Base-by-base conservation (phyloP, 2,888 invertebrate species). In the Diaphora mendica region DNA sequence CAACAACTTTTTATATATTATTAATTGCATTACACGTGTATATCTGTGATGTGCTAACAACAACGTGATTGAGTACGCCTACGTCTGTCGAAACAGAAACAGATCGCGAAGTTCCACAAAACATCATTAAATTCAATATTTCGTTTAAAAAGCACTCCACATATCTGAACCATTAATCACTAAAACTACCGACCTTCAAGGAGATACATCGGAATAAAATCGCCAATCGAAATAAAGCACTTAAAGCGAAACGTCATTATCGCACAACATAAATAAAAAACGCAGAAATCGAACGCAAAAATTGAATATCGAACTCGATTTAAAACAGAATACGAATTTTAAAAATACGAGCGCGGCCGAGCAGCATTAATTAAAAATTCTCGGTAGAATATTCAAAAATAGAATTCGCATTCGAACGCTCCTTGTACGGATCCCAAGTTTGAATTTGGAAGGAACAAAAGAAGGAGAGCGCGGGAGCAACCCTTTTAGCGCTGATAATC, bases 401-500 rank as follows among this genome's bases (percentile, higher is more conserved):
- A 95, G 95, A 95, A 95, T 95, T 94, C 94, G 95, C 95, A 94
- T 94, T 94, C 94, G 94, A 93, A 94, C 93, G 93, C 95, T 95
- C 95, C 95, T 94, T 95, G 95, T 95, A 95, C 94, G 94, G 94
- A 91, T 91, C 90, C 89, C 90, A 92, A 95, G 93, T 95, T 95
- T 94, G 95, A 94, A 95, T 95, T 95, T 95, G 95, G 95, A 91
- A 94, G 93, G 92, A 94, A 95, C 94, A 95, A 95, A 95, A 95
- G 94, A 88, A 95, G 91, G 89, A 94, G 92, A 94, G 91, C 92
- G 94, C 95, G 94, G 95, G 95, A 95, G 95, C 95, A 95, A 95
- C 95, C 95, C 95, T 95, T 95, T 95, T 95, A 95, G 95, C 95
- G 95, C 95, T 95, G 95, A 95, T 95, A 95, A 95, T 95, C 95